Percentiles rank a stretch among this genome's conserved stretches.
These are phyloP conservation scores for Seira musarum DNA, from an alignment of 2,888 invertebrate species.

Conservation along the genomic window DNA sequence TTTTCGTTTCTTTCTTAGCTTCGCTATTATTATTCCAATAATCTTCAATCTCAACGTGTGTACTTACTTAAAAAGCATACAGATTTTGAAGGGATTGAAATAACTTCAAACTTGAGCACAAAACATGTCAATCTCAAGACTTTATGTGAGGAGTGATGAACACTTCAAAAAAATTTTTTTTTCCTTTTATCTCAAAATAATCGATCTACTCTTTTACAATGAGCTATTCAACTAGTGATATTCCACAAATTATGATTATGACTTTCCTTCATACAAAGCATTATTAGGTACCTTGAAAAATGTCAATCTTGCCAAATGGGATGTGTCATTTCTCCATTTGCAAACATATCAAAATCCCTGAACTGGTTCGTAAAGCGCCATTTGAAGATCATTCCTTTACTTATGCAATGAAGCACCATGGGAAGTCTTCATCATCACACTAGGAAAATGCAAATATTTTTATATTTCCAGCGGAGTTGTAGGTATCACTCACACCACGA, in stretches of 20 bases:
- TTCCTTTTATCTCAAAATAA: not conserved
- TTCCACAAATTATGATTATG: no score
- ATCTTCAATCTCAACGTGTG: no score
- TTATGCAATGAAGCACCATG: not conserved
- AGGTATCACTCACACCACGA: not conserved
- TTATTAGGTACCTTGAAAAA: constrained; percentile 2
- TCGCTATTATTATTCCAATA: not conserved
- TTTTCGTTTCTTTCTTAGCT: not conserved
- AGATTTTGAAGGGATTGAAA: not conserved
- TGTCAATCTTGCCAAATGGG: not conserved
- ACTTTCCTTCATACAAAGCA: no score
- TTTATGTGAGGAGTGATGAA: constrained; percentile 2
- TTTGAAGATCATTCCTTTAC: not conserved
- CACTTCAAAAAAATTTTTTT: not conserved
- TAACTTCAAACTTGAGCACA: not conserved
- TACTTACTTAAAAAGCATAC: no score
- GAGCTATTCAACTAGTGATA: no score
- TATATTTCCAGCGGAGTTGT: not conserved
- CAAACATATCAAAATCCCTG: no score
- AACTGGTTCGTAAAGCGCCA: not conserved
- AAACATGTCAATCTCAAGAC: constrained; percentile 6
- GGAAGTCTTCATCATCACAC: not conserved
- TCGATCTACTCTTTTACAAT: not conserved
- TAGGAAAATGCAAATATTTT: not conserved
- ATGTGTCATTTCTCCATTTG: not conserved